Evolutionary conservation across 1,140 invertebrate species (phyloP), one percentile per base, ranked within the genome.

Genomic region (Heliconius melpomene): DNA sequence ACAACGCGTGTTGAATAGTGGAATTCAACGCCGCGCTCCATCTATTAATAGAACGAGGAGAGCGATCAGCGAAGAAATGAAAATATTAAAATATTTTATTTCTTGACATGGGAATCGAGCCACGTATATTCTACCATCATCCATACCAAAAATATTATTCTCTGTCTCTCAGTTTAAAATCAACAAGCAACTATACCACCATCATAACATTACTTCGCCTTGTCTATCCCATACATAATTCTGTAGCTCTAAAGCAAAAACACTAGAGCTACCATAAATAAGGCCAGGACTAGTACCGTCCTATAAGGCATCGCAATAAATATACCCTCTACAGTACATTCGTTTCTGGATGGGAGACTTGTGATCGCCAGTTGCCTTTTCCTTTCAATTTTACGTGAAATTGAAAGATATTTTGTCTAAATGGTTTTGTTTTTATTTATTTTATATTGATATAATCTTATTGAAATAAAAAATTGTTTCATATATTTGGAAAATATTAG

Each of bases 251-350:
- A 23, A 32, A 50, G 75, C 40, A 77, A 77, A 79, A 74, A 74
- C 77, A 60, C 57, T 29, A 74, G 72, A 79, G 77, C 36, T 72
- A 18, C 77, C 38, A 74, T 79, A 79, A 79, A 78, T 78, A 78
- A 78, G 72, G 57, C 52, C 54, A 79, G 54, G 38, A 79, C 70
- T 54, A 36, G 77, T 29, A 66, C 60, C 60, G 46, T 73, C 77
- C 32, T 72, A 73, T 78, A 78, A 78, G 77, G 77, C n/a, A 78
- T 38, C 46, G 75, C 75, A 70, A 77, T 77, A 77, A 77, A 77
- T 77, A 77, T 46, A 71, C 7, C 60, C 23, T 66, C 60, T 66
- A 32, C 38, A 50, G 32, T 40, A 46, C 23, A 66, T 76, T 66
- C 57, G 66, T 76, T 76, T 54, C 74, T 23, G 60, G 3, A 26